Evolutionary conservation across 2,888 invertebrate genomes (phyloP).

Genomic region (Neoscelio sp.): DNA sequence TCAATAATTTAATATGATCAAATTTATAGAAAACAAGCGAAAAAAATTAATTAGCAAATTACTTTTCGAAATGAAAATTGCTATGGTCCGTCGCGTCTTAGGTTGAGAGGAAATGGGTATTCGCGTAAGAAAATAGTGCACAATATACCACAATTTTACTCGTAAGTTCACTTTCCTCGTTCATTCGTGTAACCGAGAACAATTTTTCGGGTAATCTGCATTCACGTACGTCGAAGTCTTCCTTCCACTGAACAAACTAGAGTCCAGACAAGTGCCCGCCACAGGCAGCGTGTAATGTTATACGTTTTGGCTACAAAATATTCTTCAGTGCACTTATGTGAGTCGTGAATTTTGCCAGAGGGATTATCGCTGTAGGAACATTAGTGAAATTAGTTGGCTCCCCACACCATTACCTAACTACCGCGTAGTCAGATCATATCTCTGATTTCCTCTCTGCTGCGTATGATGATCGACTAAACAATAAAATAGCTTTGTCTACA

Average conservation of each 20-base stretch:
- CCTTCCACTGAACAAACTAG: constrained; percentile 30
- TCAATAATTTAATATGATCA: too few relatives aligned
- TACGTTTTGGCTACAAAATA: constrained; percentile 55
- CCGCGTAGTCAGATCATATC: constrained; percentile 55
- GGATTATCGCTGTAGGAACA: constrained; percentile 47
- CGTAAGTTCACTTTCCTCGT: constrained; percentile 46
- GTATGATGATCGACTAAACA: constrained; percentile 41
- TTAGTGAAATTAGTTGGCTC: constrained; percentile 61
- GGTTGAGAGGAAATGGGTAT: constrained; percentile 13
- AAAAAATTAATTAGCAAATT: constrained; percentile 11
- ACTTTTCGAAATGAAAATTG: constrained; percentile 26
- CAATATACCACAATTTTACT: constrained; percentile 55
- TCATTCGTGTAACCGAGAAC: constrained; percentile 4
- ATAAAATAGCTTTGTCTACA: neutral
- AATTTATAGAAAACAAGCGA: neutral
- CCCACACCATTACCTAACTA: constrained; percentile 20
- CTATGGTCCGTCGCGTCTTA: constrained; percentile 20
- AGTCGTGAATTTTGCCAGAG: constrained; percentile 36
- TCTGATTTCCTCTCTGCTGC: constrained; percentile 47
- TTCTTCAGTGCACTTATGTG: constrained; percentile 21
- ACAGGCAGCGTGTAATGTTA: constrained; percentile 43
- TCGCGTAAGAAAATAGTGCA: constrained; percentile 22
- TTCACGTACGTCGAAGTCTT: constrained; percentile 58
- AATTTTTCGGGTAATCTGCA: constrained; percentile 60
- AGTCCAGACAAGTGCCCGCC: constrained; percentile 40